phyloP scores from a whole-genome alignment of 1,140 invertebrate genomes.

The Pseudachorutes palmiensis region DNA sequence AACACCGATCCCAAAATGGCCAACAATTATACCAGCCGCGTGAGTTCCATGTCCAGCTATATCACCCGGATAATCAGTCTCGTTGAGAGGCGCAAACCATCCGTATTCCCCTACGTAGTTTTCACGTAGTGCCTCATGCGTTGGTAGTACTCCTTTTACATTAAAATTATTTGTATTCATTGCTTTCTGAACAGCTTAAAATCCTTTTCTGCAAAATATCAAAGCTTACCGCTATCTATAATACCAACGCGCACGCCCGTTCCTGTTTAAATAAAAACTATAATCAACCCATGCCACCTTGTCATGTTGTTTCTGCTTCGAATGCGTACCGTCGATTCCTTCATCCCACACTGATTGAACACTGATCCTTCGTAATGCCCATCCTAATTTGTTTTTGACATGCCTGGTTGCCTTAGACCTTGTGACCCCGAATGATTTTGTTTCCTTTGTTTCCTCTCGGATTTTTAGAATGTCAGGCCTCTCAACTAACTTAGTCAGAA shows the following conservation, averaged over 20 bases:
- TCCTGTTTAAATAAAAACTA: no score
- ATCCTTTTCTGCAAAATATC: not conserved
- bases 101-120: not conserved
- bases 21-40: not conserved
- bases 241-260: no score
- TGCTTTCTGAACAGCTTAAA: not conserved
- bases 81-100: not conserved
- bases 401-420: not conserved
- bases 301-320: not conserved
- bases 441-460: not conserved
- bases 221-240: not conserved
- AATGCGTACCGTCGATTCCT: not conserved
- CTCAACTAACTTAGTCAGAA: not conserved
- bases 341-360: not conserved
- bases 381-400: not conserved
- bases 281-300: not conserved
- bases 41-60: not conserved
- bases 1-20: not conserved
- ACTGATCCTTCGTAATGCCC: not conserved
- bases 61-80: not conserved
- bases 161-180: not conserved
- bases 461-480: not conserved
- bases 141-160: not conserved
- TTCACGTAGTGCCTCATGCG: not conserved
- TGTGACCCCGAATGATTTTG: not conserved